phyloP scores from a whole-genome alignment of 2,888 invertebrate species.

The Metalampra italica region DNA sequence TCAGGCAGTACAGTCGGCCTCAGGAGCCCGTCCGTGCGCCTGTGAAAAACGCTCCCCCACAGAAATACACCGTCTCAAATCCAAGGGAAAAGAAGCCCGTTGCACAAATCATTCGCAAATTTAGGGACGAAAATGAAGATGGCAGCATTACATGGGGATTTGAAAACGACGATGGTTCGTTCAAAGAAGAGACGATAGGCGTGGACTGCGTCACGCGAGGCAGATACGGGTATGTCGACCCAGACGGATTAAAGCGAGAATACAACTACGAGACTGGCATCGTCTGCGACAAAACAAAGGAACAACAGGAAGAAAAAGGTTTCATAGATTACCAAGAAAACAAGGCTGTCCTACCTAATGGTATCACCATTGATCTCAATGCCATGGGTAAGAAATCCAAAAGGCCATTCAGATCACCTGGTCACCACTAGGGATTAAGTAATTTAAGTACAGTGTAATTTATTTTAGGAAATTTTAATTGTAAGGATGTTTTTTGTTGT shows the following conservation, averaged over 20 bases:
- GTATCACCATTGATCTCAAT: conserved; percentile 83
- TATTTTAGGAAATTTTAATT: conserved; percentile 65
- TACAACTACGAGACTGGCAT: conserved; percentile 91
- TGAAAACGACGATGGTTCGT: conserved; percentile 92
- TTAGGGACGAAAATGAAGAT: conserved; percentile 87
- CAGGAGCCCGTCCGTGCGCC: conserved; percentile 60
- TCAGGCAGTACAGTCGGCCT: conserved; percentile 68
- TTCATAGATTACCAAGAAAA: conserved; percentile 87
- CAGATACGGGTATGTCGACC: conserved; percentile 91
- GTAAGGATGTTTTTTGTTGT: conserved; percentile 51
- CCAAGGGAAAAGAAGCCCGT: conserved; percentile 82
- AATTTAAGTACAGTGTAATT: conserved; percentile 51
- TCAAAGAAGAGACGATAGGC: conserved; percentile 91
- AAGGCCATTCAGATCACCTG: conserved; percentile 79
- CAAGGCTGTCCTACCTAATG: conserved; percentile 84
- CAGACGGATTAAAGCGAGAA: conserved; percentile 88
- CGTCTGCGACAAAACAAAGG: conserved; percentile 80
- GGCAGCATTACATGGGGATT: conserved; percentile 93
- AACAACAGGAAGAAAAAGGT: conserved; percentile 78
- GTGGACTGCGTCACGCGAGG: conserved; percentile 87
- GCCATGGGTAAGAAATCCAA: conserved; percentile 85
- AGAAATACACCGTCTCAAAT: conserved; percentile 59
- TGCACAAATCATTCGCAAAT: conserved; percentile 84
- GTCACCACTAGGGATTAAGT: conserved; percentile 59
- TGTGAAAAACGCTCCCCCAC: conserved; percentile 53